A percentile compares a stretch with the other conserved stretches of the same genome.
These are phyloP conservation scores for Palloptera scutellata DNA, from an alignment of 2,888 invertebrate genomes.

Conservation along the genomic window DNA sequence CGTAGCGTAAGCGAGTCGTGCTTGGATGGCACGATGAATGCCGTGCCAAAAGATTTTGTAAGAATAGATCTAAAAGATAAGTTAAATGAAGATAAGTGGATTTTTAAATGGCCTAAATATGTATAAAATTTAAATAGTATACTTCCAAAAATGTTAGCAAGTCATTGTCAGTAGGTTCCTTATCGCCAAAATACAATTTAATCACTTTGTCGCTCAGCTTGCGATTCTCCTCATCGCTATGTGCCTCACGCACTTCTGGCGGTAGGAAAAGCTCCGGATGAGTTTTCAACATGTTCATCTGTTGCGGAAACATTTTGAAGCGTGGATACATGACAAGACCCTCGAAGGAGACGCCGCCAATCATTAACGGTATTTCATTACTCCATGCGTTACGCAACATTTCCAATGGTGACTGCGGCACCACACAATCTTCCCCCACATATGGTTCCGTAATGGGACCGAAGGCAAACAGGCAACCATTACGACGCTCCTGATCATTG, in stretches of 20 bases:
- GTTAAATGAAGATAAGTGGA: constrained; percentile 2
- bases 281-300: constrained; percentile 39
- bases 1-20: constrained; percentile 47
- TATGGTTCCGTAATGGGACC: constrained; percentile 59
- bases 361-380: constrained; percentile 54
- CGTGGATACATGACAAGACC: constrained; percentile 55
- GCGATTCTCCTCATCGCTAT: constrained; percentile 32
- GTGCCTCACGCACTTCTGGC: constrained; percentile 35
- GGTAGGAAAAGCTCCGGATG: constrained; percentile 43
- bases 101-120: no score
- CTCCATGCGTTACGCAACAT: constrained; percentile 57
- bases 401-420: constrained; percentile 49
- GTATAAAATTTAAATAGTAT: constrained; percentile 12
- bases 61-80: constrained; percentile 49
- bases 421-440: constrained; percentile 51
- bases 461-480: constrained; percentile 50
- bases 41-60: constrained; percentile 61
- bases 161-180: constrained; percentile 52
- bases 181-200: constrained; percentile 63
- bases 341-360: constrained; percentile 59
- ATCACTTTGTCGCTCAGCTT: constrained; percentile 53
- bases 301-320: constrained; percentile 40
- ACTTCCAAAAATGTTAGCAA: constrained; percentile 58
- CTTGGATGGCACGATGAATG: constrained; percentile 52
- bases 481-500: constrained; percentile 48